phyloP scores from a whole-genome alignment of 2,888 invertebrate species.

The Meta bourneti region DNA sequence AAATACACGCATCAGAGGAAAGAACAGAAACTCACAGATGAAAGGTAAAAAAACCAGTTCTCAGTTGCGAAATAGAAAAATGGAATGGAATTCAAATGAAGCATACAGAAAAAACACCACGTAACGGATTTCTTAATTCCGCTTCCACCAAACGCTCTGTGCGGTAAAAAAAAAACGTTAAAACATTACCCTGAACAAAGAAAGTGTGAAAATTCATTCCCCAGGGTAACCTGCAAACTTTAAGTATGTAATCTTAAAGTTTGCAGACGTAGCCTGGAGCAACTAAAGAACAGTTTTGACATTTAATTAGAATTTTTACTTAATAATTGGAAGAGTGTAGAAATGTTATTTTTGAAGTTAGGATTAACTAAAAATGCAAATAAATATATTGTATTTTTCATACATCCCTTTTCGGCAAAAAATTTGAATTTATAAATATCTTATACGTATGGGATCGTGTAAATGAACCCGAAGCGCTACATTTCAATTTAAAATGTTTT shows the following conservation, averaged over 20 bases:
- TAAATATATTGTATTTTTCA: too few species aligned
- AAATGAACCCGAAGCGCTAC: too few species aligned
- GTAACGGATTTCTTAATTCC: not conserved
- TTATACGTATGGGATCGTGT: too few species aligned
- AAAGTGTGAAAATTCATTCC: not conserved
- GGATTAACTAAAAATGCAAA: too few species aligned
- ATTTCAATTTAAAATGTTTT: too few species aligned
- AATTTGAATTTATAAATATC: too few species aligned
- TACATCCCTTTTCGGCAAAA: too few species aligned
- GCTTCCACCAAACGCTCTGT: not conserved
- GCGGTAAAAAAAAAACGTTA: not conserved
- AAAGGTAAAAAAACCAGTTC: not conserved
- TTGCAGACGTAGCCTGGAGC: not conserved
- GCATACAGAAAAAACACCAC: not conserved
- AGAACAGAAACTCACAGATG: not conserved
- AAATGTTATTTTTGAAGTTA: not conserved
- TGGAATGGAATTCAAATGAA: constrained; percentile 1
- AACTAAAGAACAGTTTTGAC: not conserved
- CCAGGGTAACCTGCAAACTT: too few species aligned
- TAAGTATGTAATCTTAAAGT: not conserved
- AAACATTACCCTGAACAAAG: not conserved
- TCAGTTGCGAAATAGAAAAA: not conserved
- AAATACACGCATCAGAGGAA: not conserved
- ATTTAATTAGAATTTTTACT: not conserved
- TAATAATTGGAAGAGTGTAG: not conserved